Evolutionary conservation across 2,113 vertebrate species (phyloP), one percentile per base, ranked within the genome.

Genomic region (Odontesthes bonariensis): DNA sequence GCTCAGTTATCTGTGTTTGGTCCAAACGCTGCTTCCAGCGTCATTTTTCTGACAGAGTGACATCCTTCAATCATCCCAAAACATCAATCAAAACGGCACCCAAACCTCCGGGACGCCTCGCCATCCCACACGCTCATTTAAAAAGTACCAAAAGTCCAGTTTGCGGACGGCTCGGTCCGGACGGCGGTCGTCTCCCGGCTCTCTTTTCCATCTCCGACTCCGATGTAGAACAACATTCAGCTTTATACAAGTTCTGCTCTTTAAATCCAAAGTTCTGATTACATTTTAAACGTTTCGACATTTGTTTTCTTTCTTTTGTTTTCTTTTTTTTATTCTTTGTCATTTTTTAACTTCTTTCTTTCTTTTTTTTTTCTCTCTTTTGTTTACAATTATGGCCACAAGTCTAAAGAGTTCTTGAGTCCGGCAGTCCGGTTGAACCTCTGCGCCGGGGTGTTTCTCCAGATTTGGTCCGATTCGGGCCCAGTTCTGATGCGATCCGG

Each of bases 351-450:
- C 27, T 27, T 27, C 27, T 27, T 27, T 85, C 63, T 53, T 60
- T 56, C 57, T 84, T 69, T 77, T 75, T 74, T 65, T 76, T 77
- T 79, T 73, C 67, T 80, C 65, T 54, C 76, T 83, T 32, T 83
- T 86, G 61, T 88, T 88, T 89, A 92, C 88, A 91, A 79, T 88
- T 90, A 88, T 84, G 86, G 86, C 87, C 87, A 88, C 90, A 76
- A 86, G 88, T 90, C 86, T 83, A 66, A 80, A 89, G 73, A 89
- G 72, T 86, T 70, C 66, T 79, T 32, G 38, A 83, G 72, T 89
- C 75, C 42, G 27, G 27, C n/a, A n/a, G 63, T 88, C 73, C 35
- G 40, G 72, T 49, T 74, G 42, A 65, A 81, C 69, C 69, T 70
- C 61, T 19, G 32, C 14, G 65, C 73, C 11, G 63, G 82, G 77